Evolutionary conservation across 2,113 vertebrate genomes (phyloP), one percentile per base, ranked within the genome.

Genomic region (Salvelinus alpinus): DNA sequence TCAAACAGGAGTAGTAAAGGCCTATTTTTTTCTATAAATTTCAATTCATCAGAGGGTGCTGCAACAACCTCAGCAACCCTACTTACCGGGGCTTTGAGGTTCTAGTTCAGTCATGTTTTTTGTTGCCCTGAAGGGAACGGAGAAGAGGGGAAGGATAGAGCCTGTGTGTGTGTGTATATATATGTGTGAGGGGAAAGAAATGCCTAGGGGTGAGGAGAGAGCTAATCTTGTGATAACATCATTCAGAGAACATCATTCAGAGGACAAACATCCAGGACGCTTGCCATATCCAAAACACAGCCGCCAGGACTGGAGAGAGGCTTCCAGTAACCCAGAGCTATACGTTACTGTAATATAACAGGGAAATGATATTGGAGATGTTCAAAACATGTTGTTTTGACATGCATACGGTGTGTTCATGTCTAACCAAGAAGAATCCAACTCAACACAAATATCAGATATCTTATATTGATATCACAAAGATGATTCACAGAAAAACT

Each of bases 81-180:
- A 48, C 60, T 27, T 47, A 22, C 13, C 48, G 2, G 9, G 38
- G 59, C 34, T 73, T 20, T 64, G 25, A 57, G 27, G 38, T 34
- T 54, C 76, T 22, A 71, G 71, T 75, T 76, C 44, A n/a, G 51
- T 85, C 76, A 78, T 84, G 80, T 81, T 78, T 66, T 44, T 64
- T 2, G 51, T 64, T 25, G 29, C 54, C 77, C 13, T 11, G 20
- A 54, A 62, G 74, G 27, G 18, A 20, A 24, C 1, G 9, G 25
- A 65, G 4, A 31, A 38, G 8, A 8, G 34, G 38, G 70, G 22
- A 14, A 64, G 62, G 9, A 72, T 5, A 22, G 44, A 7, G 27
- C 27, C 64, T 11, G 68, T 11, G 68, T 20, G 9, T 44, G 5
- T 9, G 68, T 7, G 29, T 72, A 0, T 5, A 0, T 31, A 4